Percentiles rank a stretch among this genome's conserved stretches.
Conservation (phyloP, 2,888 invertebrate species). For the Myathropa florea region DNA sequence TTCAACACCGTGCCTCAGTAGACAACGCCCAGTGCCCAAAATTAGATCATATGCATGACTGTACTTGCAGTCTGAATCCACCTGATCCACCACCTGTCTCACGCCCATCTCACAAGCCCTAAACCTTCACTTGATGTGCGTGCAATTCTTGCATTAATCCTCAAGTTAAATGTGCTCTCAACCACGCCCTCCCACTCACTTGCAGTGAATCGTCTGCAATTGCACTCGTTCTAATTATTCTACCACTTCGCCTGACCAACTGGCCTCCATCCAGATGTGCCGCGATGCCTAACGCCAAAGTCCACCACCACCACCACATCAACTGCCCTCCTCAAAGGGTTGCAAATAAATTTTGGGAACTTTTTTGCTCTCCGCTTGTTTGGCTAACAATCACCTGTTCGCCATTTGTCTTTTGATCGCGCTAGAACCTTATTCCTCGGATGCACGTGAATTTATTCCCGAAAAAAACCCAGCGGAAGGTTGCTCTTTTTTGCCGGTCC, state of each 20-base stretch:
- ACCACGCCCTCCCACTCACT: background rate
- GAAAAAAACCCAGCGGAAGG: background rate
- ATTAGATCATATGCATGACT: background rate
- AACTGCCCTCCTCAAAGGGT: too few species aligned
- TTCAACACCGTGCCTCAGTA: too few species aligned
- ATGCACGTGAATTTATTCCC: conserved; percentile 43
- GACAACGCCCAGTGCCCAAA: too few species aligned
- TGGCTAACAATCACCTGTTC: conserved; percentile 64
- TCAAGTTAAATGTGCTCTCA: background rate
- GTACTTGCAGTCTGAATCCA: background rate
- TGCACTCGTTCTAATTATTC: conserved; percentile 57
- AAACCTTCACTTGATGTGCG: background rate
- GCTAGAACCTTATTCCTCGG: conserved; percentile 56
- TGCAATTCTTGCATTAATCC: background rate
- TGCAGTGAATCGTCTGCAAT: conserved; percentile 13
- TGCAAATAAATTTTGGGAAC: conserved; percentile 49
- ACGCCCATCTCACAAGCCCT: background rate
- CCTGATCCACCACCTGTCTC: conserved; percentile 18
- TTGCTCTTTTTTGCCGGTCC: conserved; percentile 22
- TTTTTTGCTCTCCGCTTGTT: conserved; percentile 7
- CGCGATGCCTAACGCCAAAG: conserved; percentile 37
- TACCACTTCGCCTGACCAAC: conserved; percentile 27
- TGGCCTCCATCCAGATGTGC: conserved; percentile 63
- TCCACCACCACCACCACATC: background rate
- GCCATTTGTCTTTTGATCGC: conserved; percentile 70